Evolutionary conservation across 1,140 invertebrate species (phyloP).

Genomic region (Rhysida immarginata): DNA sequence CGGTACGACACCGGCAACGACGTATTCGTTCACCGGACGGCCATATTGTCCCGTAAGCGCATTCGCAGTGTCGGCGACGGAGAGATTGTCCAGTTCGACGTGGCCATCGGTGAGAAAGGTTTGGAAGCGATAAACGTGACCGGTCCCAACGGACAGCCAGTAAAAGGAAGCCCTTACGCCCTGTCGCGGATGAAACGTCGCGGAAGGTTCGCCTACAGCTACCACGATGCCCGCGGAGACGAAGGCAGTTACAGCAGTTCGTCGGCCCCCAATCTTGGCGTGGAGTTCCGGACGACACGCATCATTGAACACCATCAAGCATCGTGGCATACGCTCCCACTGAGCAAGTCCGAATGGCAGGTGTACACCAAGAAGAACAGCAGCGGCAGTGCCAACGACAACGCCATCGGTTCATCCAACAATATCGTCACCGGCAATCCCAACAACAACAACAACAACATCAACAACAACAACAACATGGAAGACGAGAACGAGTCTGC

Average conservation of each 20-base stretch:
- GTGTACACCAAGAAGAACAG: too few species aligned
- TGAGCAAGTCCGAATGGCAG: too few species aligned
- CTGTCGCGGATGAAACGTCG: constrained; percentile 72
- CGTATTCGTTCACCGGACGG: constrained; percentile 45
- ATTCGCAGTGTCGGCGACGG: constrained; percentile 96
- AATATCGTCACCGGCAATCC: constrained; percentile 10
- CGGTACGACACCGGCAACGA: constrained; percentile 49
- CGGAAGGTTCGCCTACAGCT: too few species aligned
- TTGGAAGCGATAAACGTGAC: constrained; percentile 95
- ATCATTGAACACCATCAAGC: too few species aligned
- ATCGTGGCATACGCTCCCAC: too few species aligned
- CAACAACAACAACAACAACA: constrained; percentile 35
- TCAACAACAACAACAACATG: constrained; percentile 37
- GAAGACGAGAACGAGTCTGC: background rate
- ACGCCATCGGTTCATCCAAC: constrained; percentile 44
- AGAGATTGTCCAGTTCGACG: constrained; percentile 96
- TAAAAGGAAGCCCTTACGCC: constrained; percentile 90
- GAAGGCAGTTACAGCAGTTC: too few species aligned
- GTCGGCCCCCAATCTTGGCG: too few species aligned
- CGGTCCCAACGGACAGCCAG: constrained; percentile 77
- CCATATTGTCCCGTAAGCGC: constrained; percentile 83
- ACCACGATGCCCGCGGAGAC: too few species aligned
- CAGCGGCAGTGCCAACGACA: constrained; percentile 49
- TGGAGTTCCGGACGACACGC: too few species aligned
- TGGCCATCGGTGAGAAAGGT: constrained; percentile 96